Conservation (phyloP, 92 coral and sea anemone genomes). For the Paramuricea clavata region DNA sequence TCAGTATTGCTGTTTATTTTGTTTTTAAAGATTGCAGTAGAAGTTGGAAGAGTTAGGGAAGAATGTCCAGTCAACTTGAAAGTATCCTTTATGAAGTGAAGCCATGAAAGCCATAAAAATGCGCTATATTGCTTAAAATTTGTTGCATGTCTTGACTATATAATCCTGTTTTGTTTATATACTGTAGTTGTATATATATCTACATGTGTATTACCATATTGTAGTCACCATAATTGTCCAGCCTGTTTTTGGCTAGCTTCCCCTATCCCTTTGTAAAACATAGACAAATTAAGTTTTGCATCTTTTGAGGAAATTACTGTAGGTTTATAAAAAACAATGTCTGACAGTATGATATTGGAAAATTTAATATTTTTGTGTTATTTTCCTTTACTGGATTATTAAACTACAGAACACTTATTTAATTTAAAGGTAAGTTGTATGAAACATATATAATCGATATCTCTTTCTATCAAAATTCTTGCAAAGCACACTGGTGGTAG, state of each 20-base stretch:
- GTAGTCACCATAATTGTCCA: neutral
- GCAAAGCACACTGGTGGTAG: too few species aligned
- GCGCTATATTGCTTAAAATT: neutral
- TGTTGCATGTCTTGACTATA: neutral
- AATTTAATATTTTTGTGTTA: neutral
- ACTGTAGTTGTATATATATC: neutral
- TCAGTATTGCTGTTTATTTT: constrained; percentile 6
- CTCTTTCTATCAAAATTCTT: too few species aligned
- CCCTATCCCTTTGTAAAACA: neutral
- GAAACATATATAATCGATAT: too few species aligned
- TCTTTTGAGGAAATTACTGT: too few species aligned
- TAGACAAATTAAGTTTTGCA: too few species aligned
- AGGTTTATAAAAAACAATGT: neutral
- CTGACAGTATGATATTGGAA: neutral
- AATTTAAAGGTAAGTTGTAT: constrained; percentile 82
- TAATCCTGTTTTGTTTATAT: neutral
- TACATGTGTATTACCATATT: neutral
- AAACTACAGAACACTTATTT: constrained; percentile 81
- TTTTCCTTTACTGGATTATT: constrained; percentile 38
- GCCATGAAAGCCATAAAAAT: neutral
- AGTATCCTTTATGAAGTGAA: constrained; percentile 81
- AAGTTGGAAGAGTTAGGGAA: neutral
- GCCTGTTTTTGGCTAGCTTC: neutral
- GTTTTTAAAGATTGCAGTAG: neutral
- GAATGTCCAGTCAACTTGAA: constrained; percentile 91